phyloP scores from a whole-genome alignment of 2,888 invertebrate species.

The Deilephila elpenor region DNA sequence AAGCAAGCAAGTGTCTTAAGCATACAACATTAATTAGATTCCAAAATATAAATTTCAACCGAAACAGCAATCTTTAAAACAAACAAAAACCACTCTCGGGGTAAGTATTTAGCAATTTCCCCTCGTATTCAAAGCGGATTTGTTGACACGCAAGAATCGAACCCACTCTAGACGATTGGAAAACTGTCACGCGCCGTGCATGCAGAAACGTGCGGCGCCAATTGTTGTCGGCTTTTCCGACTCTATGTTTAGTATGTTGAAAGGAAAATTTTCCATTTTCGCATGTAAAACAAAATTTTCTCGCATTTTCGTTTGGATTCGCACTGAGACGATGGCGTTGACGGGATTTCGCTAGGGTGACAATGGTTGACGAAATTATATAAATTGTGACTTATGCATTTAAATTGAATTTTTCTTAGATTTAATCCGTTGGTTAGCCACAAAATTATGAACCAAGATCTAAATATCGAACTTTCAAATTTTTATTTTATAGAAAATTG shows the following conservation, averaged over 20 bases:
- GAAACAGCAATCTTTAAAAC: background rate
- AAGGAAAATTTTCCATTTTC: constrained; percentile 74
- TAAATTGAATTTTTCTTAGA: too few species aligned
- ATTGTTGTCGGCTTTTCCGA: constrained; percentile 57
- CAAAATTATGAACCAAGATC: too few species aligned
- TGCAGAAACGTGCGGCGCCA: constrained; percentile 43
- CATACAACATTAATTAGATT: background rate
- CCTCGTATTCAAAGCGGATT: constrained; percentile 20
- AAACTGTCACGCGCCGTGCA: constrained; percentile 65
- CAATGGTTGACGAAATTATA: constrained; percentile 37
- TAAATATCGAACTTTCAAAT: too few species aligned
- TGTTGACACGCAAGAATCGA: constrained; percentile 48
- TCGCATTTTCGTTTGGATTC: constrained; percentile 73
- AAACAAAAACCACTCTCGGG: constrained; percentile 18
- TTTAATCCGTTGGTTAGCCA: too few species aligned
- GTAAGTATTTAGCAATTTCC: constrained; percentile 32
- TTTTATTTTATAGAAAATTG: too few species aligned
- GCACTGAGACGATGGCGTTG: constrained; percentile 70
- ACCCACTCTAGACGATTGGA: constrained; percentile 62
- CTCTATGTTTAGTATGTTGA: constrained; percentile 50
- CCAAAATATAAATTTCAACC: background rate
- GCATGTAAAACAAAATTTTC: constrained; percentile 81
- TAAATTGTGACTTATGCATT: too few species aligned
- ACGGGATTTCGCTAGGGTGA: constrained; percentile 71
- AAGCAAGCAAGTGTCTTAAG: too few species aligned